Conservation (phyloP, 2,797 vertebrate species). For the Psittacula echo region DNA sequence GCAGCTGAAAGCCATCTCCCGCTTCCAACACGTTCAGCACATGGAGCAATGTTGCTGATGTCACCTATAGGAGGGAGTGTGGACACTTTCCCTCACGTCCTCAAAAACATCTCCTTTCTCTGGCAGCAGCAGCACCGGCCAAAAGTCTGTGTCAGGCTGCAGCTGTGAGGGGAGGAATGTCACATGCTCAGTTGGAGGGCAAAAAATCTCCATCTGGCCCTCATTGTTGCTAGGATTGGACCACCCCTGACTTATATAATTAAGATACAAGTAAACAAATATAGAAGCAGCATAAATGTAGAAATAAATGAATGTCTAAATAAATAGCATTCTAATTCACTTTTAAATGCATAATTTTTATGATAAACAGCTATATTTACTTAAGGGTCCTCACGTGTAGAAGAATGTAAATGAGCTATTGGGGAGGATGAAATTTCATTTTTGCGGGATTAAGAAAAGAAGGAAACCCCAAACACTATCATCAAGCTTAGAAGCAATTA, state of each 20-base stretch:
- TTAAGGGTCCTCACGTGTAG: neutral
- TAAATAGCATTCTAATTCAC: neutral
- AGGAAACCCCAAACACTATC: neutral
- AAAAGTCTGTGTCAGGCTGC: neutral
- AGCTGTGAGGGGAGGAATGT: slow-evolving; percentile 27
- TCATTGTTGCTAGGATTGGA: slow-evolving; percentile 19
- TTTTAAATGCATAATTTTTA: neutral
- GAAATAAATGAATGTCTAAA: neutral
- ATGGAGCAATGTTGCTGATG: neutral
- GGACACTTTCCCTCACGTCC: neutral
- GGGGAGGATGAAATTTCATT: slow-evolving; percentile 1
- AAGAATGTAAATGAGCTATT: neutral
- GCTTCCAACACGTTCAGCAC: neutral
- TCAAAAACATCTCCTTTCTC: neutral
- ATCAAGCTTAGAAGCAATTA: neutral
- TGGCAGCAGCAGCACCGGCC: neutral
- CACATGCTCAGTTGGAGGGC: slow-evolving; percentile 9
- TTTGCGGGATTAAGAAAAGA: slow-evolving; percentile 20
- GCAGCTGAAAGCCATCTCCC: neutral
- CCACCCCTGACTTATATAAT: slow-evolving; percentile 1
- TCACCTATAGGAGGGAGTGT: neutral
- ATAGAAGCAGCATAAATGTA: neutral
- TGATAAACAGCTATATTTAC: neutral
- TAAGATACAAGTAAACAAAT: slow-evolving; percentile 35
- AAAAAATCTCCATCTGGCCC: slow-evolving; percentile 43